Evolutionary conservation across 2,888 invertebrate genomes (phyloP).

Genomic region (Seira musarum): DNA sequence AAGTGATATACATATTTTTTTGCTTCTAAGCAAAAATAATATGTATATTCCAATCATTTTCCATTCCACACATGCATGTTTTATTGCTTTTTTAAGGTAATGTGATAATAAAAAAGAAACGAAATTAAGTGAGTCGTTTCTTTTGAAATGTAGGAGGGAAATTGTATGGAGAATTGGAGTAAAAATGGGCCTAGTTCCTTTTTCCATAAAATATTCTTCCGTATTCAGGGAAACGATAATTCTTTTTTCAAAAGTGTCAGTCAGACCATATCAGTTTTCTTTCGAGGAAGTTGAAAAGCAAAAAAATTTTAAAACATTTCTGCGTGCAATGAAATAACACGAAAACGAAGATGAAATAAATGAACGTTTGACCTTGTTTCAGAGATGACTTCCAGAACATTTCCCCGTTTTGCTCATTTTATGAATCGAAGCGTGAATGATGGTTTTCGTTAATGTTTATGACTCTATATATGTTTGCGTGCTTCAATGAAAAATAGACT

Average conservation of each 20-base stretch:
- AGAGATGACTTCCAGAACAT: neutral
- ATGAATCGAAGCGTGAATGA: constrained; percentile 15
- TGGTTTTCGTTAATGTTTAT: neutral
- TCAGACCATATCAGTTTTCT: neutral
- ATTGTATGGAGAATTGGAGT: neutral
- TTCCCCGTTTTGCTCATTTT: neutral
- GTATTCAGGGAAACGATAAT: neutral
- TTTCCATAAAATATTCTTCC: constrained; percentile 1
- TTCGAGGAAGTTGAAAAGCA: neutral
- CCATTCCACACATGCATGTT: neutral
- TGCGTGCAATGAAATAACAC: neutral
- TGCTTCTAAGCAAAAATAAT: neutral
- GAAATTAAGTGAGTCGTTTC: constrained; percentile 17
- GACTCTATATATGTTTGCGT: too few species aligned
- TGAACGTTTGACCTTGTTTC: neutral
- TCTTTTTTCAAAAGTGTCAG: neutral
- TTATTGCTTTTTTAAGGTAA: constrained; percentile 1
- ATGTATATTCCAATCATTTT: neutral
- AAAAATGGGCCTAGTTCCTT: neutral
- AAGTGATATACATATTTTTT: neutral
- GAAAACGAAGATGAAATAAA: neutral
- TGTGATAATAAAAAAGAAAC: constrained; percentile 8
- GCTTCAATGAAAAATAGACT: too few species aligned
- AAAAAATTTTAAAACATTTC: neutral
- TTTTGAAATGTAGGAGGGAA: neutral